These are phyloP conservation scores for Pseudorectes ferrugineus DNA, from an alignment of 2,113 vertebrate species.

Conservation along the genomic window DNA sequence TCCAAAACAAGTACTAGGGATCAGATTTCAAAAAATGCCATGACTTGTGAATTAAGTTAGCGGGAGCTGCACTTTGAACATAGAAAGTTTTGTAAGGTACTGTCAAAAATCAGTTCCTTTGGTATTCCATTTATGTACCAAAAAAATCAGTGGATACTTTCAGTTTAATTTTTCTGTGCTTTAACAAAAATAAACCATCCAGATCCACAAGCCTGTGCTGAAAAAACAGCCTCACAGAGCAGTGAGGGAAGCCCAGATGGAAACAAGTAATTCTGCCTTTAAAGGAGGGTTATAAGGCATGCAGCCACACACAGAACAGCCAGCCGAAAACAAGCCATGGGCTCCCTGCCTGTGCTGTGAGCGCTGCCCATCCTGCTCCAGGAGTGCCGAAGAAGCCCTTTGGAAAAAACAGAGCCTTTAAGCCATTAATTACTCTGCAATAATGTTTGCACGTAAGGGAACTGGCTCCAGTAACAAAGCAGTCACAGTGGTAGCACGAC, in stretches of 20 bases:
- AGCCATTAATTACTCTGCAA: not conserved
- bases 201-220: not conserved
- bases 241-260: conserved; percentile 21
- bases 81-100: not conserved
- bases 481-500: not conserved
- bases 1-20: not conserved
- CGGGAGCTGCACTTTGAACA: not conserved
- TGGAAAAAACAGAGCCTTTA: not conserved
- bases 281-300: not conserved
- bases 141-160: not conserved
- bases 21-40: not conserved
- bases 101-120: not conserved
- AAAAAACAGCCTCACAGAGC: not conserved
- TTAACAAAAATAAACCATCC: not conserved
- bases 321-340: not conserved
- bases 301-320: conserved; percentile 42
- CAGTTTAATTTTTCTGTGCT: not conserved
- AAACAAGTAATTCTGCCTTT: conserved; percentile 12
- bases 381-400: not conserved
- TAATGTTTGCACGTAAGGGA: not conserved
- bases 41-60: not conserved
- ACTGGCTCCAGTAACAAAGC: not conserved
- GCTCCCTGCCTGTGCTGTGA: not conserved
- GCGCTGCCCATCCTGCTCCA: not conserved
- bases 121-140: not conserved